Percentiles rank a stretch among this genome's conserved stretches.
phyloP scores from a whole-genome alignment of 1,140 invertebrate genomes.

The Dicyema japonicum region DNA sequence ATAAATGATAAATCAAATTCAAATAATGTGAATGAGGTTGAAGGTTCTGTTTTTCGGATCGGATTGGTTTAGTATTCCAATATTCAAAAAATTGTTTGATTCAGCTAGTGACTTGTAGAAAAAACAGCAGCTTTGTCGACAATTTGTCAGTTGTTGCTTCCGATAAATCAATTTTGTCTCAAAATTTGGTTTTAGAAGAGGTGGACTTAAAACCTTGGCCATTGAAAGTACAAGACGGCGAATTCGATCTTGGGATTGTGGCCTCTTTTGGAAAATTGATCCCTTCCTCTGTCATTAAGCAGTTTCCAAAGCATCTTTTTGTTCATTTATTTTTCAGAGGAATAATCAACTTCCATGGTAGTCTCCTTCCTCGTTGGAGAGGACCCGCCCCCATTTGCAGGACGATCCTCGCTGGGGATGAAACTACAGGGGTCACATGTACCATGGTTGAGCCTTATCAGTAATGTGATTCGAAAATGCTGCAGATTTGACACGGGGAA shows the following conservation, averaged over 20 bases:
- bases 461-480: slow-evolving; percentile 13
- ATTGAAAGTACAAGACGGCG: slow-evolving; percentile 5
- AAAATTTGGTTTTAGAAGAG: no score
- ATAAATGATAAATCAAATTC: no score
- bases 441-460: slow-evolving; percentile 50
- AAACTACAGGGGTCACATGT: slow-evolving; percentile 43
- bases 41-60: no score
- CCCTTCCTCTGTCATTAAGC: slow-evolving; percentile 11
- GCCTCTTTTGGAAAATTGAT: slow-evolving; percentile 21
- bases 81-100: no score
- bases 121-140: no score
- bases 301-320: slow-evolving; percentile 11
- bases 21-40: no score
- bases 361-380: slow-evolving; percentile 55
- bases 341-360: slow-evolving; percentile 36
- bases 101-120: no score
- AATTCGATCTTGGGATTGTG: slow-evolving; percentile 19
- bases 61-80: no score
- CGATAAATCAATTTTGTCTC: no score
- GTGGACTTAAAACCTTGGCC: no score
- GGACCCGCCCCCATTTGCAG: slow-evolving; percentile 54
- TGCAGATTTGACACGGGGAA: slow-evolving; percentile 48
- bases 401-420: slow-evolving; percentile 46
- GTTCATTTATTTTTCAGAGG: slow-evolving; percentile 27
- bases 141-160: no score